Percentiles rank a stretch among this genome's conserved stretches.
These are phyloP conservation scores for Drosophila pruinosa DNA, from an alignment of 1,140 invertebrate genomes.

Conservation along the genomic window DNA sequence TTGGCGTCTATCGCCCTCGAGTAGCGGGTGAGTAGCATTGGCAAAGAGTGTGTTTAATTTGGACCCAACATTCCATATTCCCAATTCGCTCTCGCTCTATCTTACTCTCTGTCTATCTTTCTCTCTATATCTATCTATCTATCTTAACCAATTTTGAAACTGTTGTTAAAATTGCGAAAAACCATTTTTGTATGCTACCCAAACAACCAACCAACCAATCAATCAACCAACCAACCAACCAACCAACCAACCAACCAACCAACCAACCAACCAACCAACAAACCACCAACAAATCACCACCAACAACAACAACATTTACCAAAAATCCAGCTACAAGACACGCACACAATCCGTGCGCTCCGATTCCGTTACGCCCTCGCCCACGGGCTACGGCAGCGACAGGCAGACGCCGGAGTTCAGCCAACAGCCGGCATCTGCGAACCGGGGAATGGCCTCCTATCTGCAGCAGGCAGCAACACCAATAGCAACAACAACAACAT, in stretches of 20 bases:
- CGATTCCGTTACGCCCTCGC: constrained; percentile 89
- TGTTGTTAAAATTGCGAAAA: constrained; percentile 57
- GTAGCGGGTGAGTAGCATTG: constrained; percentile 87
- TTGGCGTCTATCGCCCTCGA: constrained; percentile 90
- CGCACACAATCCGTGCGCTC: constrained; percentile 89
- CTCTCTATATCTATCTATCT: constrained; percentile 14
- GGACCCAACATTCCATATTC: constrained; percentile 33
- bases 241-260: constrained; percentile 42
- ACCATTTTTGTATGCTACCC: constrained; percentile 72
- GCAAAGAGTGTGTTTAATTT: background rate
- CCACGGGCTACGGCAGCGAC: constrained; percentile 84
- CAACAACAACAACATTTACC: constrained; percentile 40
- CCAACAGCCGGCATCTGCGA: constrained; percentile 34
- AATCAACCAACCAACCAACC: constrained; percentile 46
- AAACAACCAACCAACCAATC: constrained; percentile 43
- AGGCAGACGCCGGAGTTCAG: constrained; percentile 75
- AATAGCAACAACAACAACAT: constrained; percentile 27
- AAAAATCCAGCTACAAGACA: constrained; percentile 79
- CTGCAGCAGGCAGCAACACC: constrained; percentile 29
- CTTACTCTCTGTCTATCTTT: constrained; percentile 17
- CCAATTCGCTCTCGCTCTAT: constrained; percentile 57
- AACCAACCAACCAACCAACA: constrained; percentile 42
- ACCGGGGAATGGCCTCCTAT: constrained; percentile 24
- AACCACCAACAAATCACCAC: constrained; percentile 45
- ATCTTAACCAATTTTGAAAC: constrained; percentile 46